A percentile compares a stretch with the other conserved stretches of the same genome.
phyloP scores from a whole-genome alignment of 2,888 invertebrate genomes.

The Tubiluchus corallicola region DNA sequence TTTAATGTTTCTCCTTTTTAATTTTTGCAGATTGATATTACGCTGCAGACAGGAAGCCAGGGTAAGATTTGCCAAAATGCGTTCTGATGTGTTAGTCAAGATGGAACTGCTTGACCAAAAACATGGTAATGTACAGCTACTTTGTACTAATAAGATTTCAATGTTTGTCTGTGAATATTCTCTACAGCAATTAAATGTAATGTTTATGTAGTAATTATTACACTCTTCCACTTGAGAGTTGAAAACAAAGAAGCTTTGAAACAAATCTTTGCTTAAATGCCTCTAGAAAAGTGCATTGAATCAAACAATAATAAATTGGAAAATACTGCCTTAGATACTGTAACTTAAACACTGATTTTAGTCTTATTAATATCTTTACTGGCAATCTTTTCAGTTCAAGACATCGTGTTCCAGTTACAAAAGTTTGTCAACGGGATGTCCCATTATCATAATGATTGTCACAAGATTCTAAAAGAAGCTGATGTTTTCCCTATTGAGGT shows the following conservation, averaged over 20 bases:
- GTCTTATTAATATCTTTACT: too few species aligned
- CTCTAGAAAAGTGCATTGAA: too few species aligned
- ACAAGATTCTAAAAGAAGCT: slow-evolving; percentile 49
- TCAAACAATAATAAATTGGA: too few species aligned
- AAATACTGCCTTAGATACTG: too few species aligned
- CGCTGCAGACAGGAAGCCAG: slow-evolving; percentile 90
- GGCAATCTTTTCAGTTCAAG: slow-evolving; percentile 52
- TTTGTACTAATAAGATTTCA: too few species aligned
- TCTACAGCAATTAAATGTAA: too few species aligned
- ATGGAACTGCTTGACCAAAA: slow-evolving; percentile 92
- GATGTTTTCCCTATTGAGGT: slow-evolving; percentile 83
- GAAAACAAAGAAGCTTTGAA: too few species aligned
- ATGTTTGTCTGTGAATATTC: too few species aligned
- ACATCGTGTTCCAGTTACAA: slow-evolving; percentile 53
- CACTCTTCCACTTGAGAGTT: too few species aligned
- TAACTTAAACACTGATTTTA: too few species aligned
- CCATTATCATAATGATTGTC: slow-evolving; percentile 50
- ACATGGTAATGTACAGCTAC: slow-evolving; percentile 40
- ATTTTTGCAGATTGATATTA: slow-evolving; percentile 53
- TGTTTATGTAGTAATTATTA: neutral
- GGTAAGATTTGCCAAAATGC: slow-evolving; percentile 51
- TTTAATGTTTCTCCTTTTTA: slow-evolving; percentile 10
- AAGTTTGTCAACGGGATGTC: slow-evolving; percentile 67
- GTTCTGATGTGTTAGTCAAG: slow-evolving; percentile 66
- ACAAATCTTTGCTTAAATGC: too few species aligned